phyloP scores from a whole-genome alignment of 2,113 vertebrate genomes.

The Anolis sagrei region DNA sequence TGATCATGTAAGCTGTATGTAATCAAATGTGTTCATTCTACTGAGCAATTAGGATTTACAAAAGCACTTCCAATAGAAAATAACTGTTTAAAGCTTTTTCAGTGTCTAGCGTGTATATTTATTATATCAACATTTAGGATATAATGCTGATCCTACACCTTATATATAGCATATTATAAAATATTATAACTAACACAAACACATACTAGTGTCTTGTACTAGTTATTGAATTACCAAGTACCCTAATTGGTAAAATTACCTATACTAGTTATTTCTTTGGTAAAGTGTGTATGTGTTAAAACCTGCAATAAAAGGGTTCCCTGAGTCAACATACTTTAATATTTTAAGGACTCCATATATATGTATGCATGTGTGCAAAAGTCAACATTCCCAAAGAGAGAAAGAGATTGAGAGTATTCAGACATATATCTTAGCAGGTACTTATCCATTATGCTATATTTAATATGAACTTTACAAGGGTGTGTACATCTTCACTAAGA shows the following conservation, averaged over 20 bases:
- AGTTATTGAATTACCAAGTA: background rate
- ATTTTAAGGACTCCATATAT: background rate
- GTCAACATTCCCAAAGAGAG: background rate
- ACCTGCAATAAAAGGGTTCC: background rate
- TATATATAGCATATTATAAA: conserved; percentile 43
- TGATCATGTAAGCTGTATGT: conserved; percentile 14
- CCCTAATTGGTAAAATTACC: background rate
- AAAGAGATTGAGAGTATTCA: background rate
- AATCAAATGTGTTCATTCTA: background rate
- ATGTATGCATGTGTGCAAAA: background rate
- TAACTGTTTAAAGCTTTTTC: conserved; percentile 52
- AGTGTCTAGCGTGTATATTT: conserved; percentile 45
- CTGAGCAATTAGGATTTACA: conserved; percentile 29
- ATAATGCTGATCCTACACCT: conserved; percentile 48
- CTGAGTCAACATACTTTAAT: background rate
- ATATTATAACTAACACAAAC: conserved; percentile 49
- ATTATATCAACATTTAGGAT: conserved; percentile 36
- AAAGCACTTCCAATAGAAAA: conserved; percentile 58
- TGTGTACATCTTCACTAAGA: conserved; percentile 50
- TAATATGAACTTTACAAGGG: conserved; percentile 32
- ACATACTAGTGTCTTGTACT: background rate
- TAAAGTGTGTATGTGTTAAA: background rate
- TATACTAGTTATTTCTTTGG: background rate
- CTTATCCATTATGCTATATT: background rate
- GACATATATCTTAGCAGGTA: conserved; percentile 24